Percentiles rank a stretch among this genome's conserved stretches.
Evolutionary conservation across 1,140 invertebrate genomes (phyloP).

Genomic region (Eumeta japonica): DNA sequence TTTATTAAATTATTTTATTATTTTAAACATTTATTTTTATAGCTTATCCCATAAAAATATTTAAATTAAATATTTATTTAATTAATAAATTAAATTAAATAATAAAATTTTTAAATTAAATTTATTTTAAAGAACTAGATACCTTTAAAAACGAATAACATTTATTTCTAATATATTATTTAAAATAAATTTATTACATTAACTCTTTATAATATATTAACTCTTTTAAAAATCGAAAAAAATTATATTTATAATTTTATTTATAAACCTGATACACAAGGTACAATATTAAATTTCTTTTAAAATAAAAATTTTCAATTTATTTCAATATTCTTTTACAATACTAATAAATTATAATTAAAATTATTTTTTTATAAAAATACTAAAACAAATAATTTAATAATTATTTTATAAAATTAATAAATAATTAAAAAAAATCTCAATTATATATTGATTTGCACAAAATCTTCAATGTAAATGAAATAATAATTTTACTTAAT

Average conservation of each 20-base stretch:
- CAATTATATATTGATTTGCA: conserved; percentile 46
- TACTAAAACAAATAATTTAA: conserved; percentile 38
- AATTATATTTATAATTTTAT: conserved; percentile 38
- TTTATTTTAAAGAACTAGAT: conserved; percentile 66
- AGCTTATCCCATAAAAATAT: conserved; percentile 35
- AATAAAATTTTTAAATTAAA: conserved; percentile 49
- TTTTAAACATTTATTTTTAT: conserved; percentile 25
- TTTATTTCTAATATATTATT: conserved; percentile 62
- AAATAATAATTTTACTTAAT: conserved; percentile 60
- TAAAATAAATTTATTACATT: conserved; percentile 58
- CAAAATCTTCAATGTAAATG: conserved; percentile 60
- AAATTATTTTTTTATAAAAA: conserved; percentile 44
- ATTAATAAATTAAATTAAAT: too few relatives aligned
- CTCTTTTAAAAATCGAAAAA: conserved; percentile 59
- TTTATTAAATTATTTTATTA: too few relatives aligned
- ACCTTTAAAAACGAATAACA: conserved; percentile 62
- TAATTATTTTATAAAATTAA: conserved; percentile 21
- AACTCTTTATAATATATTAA: conserved; percentile 53
- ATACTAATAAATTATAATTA: conserved; percentile 55
- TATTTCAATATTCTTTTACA: conserved; percentile 49
- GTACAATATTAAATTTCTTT: conserved; percentile 60
- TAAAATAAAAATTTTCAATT: too few relatives aligned
- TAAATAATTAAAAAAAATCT: conserved; percentile 26
- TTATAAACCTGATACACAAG: conserved; percentile 68
- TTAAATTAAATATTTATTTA: conserved; percentile 49